These are phyloP conservation scores for Ormyrus thymus DNA, from an alignment of 2,888 invertebrate genomes.

Conservation along the genomic window DNA sequence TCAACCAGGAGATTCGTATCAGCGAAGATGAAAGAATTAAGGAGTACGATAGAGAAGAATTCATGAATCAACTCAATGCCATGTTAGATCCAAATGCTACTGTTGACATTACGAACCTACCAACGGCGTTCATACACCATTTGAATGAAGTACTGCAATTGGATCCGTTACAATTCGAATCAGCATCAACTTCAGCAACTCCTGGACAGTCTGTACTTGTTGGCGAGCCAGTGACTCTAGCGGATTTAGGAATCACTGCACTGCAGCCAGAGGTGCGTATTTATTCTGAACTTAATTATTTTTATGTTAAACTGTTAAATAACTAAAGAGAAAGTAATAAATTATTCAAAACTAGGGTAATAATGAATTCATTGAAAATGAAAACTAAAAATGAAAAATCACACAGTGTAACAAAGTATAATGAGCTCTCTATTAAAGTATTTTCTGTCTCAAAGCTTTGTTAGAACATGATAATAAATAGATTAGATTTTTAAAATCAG, in stretches of 20 bases:
- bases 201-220: background rate
- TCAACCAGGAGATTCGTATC: conserved; percentile 68
- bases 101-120: conserved; percentile 78
- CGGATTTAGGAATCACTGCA: conserved; percentile 13
- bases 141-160: conserved; percentile 78
- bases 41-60: conserved; percentile 69
- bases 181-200: background rate
- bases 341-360: too few relatives aligned
- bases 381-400: too few relatives aligned
- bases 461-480: too few relatives aligned
- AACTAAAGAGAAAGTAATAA: too few relatives aligned
- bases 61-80: conserved; percentile 75
- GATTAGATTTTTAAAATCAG: too few relatives aligned
- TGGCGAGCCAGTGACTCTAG: conserved; percentile 4
- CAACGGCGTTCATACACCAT: conserved; percentile 79
- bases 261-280: conserved; percentile 41
- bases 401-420: too few relatives aligned
- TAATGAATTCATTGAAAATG: too few relatives aligned
- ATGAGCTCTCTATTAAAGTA: background rate
- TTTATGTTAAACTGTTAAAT: too few relatives aligned
- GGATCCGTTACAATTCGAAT: conserved; percentile 60
- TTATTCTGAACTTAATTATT: too few relatives aligned
- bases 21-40: conserved; percentile 70
- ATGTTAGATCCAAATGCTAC: conserved; percentile 79
- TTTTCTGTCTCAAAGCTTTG: background rate